Conservation (phyloP, 2,113 vertebrate species). For the Sylvilagus bachmani region DNA sequence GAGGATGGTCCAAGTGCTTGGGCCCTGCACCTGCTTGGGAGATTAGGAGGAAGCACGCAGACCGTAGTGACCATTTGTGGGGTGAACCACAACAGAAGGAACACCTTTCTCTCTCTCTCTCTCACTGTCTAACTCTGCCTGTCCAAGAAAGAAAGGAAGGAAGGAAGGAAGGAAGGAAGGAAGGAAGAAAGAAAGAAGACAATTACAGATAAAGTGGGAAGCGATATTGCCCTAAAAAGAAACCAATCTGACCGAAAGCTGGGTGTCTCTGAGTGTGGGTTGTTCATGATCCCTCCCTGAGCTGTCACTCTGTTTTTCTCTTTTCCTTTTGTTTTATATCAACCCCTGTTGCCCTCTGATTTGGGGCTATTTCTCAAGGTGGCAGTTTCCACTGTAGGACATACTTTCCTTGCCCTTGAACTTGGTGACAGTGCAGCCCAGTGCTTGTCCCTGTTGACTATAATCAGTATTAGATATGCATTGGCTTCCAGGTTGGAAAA, state of each 20-base stretch:
- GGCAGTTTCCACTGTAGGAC: background rate
- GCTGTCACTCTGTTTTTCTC: background rate
- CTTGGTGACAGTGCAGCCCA: background rate
- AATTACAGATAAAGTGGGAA: background rate
- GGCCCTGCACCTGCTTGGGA: too few relatives aligned
- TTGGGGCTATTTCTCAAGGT: background rate
- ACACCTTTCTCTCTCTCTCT: too few relatives aligned
- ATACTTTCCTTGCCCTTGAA: background rate
- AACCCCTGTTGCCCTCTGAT: background rate
- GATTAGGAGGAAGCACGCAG: too few relatives aligned
- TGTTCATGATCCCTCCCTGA: background rate
- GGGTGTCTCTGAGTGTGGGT: background rate
- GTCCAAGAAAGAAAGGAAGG: too few relatives aligned
- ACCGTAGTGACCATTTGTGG: too few relatives aligned
- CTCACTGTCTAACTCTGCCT: too few relatives aligned
- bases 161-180: too few relatives aligned
- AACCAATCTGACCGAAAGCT: background rate
- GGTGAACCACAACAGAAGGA: too few relatives aligned
- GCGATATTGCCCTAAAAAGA: background rate
- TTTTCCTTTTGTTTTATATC: background rate
- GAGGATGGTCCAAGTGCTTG: too few relatives aligned
- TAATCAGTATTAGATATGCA: background rate
- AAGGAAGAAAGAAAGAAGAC: background rate
- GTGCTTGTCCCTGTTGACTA: background rate
- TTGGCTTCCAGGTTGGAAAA: background rate